Evolutionary conservation across 2,113 vertebrate species (phyloP).

Genomic region (Toxotes jaculatrix): DNA sequence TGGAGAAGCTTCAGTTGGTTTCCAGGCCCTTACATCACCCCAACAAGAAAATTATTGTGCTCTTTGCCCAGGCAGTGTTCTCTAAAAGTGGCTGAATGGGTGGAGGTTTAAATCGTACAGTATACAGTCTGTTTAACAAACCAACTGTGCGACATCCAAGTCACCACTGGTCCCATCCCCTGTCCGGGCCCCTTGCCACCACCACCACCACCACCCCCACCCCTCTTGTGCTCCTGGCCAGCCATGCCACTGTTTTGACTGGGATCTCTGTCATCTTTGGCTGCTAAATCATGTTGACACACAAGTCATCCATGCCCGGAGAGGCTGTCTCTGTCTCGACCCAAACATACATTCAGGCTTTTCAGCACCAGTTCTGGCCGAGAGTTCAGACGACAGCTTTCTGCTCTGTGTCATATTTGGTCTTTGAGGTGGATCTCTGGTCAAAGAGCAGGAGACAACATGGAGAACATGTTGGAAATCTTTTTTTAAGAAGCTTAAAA

Average conservation of each 20-base stretch:
- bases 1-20: slow-evolving; percentile 45
- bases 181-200: slow-evolving; percentile 26
- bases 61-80: slow-evolving; percentile 17
- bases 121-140: slow-evolving; percentile 56
- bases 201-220: slow-evolving; percentile 12
- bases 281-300: slow-evolving; percentile 77
- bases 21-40: slow-evolving; percentile 65
- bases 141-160: slow-evolving; percentile 60
- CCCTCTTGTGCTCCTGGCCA: slow-evolving; percentile 26
- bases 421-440: background rate
- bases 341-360: slow-evolving; percentile 34
- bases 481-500: background rate
- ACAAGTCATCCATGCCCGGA: slow-evolving; percentile 63
- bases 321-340: slow-evolving; percentile 44
- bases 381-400: slow-evolving; percentile 19
- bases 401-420: background rate
- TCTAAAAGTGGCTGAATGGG: slow-evolving; percentile 48
- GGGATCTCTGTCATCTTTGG: slow-evolving; percentile 80
- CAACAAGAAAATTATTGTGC: slow-evolving; percentile 64
- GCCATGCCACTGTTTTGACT: slow-evolving; percentile 78
- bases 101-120: slow-evolving; percentile 54
- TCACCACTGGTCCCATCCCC: slow-evolving; percentile 60
- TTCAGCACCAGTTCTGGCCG: background rate
- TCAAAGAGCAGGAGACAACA: background rate
- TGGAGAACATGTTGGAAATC: slow-evolving; percentile 1